Base-by-base conservation (phyloP, 1,140 invertebrate genomes). In the Cydia fagiglandana region DNA sequence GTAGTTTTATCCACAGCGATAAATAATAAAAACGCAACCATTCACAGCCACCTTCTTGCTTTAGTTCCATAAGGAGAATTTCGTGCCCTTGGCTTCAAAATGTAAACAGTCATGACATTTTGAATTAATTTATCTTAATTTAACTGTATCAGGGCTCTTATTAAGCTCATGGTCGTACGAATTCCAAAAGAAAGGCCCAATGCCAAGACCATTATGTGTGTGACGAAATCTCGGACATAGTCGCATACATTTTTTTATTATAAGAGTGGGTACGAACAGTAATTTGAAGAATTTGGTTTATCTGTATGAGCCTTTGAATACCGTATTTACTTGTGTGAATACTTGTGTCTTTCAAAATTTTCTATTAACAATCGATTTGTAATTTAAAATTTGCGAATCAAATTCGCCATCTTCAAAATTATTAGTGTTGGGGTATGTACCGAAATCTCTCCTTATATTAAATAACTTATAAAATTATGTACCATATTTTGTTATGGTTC, bases 401-500 rank as follows among this genome's bases (percentile, higher is more conserved):
- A 56, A 56, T 56, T 56, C 53, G 53, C n/a, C n/a, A 17, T 17
- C 53, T 56, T 17, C n/a, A 17, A 53, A 53, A 53, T 50, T 53
- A 53, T 7, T 24, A 24, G 20, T 61, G 56, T n/a, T 61, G 56
- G 9, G 20, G n/a, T 61, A 10, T 61, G 9, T 61, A 70, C 15
- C 38, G 66, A 70, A 41, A 17, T 38, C 0, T 70, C 66, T 70
- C 30, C 66, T 70, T 70, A 70, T 17, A 24, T 24, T 1, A 41
- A 38, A 41, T 70, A 70, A 70, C 34, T 70, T 70, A 70, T 70
- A 70, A 45, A 38, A 17, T 28, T 38, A 45, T 17, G 66, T 70
- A 70, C 66, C 15, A 70, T 41, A 34, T 68, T 34, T 38, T 41
- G 64, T 30, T 30, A 45, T 17, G 10, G 70, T 75, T 83, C 79